phyloP scores from a whole-genome alignment of 1,140 invertebrate species.

The Muscidifurax raptorellus region DNA sequence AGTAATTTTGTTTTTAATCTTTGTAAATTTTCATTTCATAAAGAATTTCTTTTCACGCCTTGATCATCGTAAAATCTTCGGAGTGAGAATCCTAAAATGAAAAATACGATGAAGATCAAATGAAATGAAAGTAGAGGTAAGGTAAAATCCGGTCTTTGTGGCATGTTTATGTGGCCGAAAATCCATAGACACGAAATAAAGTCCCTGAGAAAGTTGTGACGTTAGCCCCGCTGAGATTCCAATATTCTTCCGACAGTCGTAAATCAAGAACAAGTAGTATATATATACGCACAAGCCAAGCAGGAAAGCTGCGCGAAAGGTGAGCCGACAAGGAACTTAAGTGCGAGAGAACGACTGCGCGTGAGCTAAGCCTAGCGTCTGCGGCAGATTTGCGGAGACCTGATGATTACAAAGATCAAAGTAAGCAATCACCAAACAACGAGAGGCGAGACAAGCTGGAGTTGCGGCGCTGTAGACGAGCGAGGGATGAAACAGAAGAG shows the following conservation, averaged over 20 bases:
- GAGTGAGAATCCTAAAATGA: neutral
- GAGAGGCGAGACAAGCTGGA: conserved; percentile 39
- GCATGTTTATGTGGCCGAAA: neutral
- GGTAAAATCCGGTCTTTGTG: neutral
- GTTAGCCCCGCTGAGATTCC: neutral
- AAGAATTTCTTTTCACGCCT: neutral
- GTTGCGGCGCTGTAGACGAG: neutral
- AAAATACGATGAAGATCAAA: neutral
- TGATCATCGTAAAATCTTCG: neutral
- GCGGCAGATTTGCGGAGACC: conserved; percentile 58
- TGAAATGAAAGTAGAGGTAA: neutral
- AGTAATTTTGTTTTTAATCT: no score
- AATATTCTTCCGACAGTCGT: conserved; percentile 18
- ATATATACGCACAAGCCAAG: neutral
- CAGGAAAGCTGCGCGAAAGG: conserved; percentile 11
- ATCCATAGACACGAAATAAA: neutral
- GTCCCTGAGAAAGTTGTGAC: neutral
- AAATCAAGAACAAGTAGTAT: conserved; percentile 9
- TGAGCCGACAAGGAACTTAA: conserved; percentile 55
- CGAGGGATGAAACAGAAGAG: conserved; percentile 14
- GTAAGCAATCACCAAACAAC: conserved; percentile 69
- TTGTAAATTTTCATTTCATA: no score
- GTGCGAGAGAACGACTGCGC: neutral
- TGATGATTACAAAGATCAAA: conserved; percentile 72
- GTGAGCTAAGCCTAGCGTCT: conserved; percentile 53